Conservation (phyloP, 2,888 invertebrate species). For the Endomychus coccineus region DNA sequence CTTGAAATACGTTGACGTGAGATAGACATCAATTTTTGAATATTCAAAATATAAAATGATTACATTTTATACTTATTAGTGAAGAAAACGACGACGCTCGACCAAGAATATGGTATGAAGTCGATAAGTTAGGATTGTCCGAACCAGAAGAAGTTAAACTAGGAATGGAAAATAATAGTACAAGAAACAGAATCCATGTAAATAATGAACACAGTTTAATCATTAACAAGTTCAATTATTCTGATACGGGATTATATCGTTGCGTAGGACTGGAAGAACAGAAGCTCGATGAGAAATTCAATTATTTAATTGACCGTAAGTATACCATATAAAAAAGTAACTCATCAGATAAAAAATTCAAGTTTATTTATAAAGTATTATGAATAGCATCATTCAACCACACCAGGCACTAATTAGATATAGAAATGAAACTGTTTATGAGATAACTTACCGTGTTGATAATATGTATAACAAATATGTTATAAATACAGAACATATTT, state of each 20-base stretch:
- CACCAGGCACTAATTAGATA: too few species aligned
- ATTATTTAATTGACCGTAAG: slow-evolving; percentile 47
- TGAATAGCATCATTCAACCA: too few species aligned
- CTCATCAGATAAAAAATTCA: too few species aligned
- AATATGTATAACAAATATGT: too few species aligned
- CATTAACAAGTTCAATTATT: slow-evolving; percentile 38
- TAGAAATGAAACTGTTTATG: too few species aligned
- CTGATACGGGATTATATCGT: slow-evolving; percentile 47
- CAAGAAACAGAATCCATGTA: slow-evolving; percentile 42
- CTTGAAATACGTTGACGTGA: too few species aligned
- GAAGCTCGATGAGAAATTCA: slow-evolving; percentile 42
- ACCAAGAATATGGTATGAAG: slow-evolving; percentile 48
- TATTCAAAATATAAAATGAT: too few species aligned
- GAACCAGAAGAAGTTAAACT: slow-evolving; percentile 41
- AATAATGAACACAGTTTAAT: slow-evolving; percentile 44
- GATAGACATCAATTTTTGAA: too few species aligned
- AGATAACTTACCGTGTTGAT: too few species aligned
- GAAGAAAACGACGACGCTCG: slow-evolving; percentile 40
- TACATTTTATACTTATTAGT: slow-evolving; percentile 26
- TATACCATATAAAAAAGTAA: too few species aligned
- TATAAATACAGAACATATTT: too few species aligned
- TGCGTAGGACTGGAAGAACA: slow-evolving; percentile 44
- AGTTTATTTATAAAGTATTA: too few species aligned
- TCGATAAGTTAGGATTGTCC: slow-evolving; percentile 36
- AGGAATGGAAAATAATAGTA: slow-evolving; percentile 45